A percentile compares a stretch with the other conserved stretches of the same genome.
These are phyloP conservation scores for Cryptotis parvus DNA, from an alignment of 2,113 vertebrate genomes.

Conservation along the genomic window DNA sequence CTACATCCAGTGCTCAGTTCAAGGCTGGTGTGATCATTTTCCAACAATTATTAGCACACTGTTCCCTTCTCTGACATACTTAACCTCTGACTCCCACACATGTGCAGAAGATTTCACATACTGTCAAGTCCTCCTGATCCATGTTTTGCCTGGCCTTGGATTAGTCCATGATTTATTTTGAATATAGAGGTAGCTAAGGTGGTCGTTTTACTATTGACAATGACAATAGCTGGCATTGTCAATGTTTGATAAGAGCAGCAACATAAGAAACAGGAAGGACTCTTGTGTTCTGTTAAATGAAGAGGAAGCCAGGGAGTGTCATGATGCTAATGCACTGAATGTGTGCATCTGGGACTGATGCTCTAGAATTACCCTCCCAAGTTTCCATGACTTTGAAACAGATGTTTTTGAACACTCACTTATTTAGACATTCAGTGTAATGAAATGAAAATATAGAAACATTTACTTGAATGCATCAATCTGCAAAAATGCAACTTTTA, in stretches of 20 bases:
- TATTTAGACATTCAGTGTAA: conserved; percentile 34
- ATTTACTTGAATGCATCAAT: conserved; percentile 21
- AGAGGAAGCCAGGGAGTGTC: neutral
- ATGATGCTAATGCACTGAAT: accelerated
- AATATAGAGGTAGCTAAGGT: neutral
- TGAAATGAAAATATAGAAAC: conserved; percentile 53
- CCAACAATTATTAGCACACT: too few relatives aligned
- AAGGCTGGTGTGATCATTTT: too few relatives aligned
- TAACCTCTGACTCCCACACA: too few relatives aligned
- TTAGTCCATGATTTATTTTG: neutral
- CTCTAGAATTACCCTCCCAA: neutral
- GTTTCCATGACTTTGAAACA: neutral
- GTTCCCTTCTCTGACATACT: too few relatives aligned
- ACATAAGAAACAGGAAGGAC: neutral
- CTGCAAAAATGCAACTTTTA: conserved; percentile 44
- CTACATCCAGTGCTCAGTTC: too few relatives aligned
- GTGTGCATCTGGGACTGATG: neutral
- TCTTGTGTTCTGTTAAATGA: too few relatives aligned
- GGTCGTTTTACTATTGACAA: neutral
- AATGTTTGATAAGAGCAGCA: neutral
- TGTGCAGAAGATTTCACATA: too few relatives aligned
- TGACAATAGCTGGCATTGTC: neutral
- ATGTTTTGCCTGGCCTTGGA: too few relatives aligned
- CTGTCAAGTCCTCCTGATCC: too few relatives aligned
- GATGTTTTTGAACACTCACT: conserved; percentile 51